Base-by-base conservation (phyloP, 2,113 vertebrate species). In the Passerina amoena region DNA sequence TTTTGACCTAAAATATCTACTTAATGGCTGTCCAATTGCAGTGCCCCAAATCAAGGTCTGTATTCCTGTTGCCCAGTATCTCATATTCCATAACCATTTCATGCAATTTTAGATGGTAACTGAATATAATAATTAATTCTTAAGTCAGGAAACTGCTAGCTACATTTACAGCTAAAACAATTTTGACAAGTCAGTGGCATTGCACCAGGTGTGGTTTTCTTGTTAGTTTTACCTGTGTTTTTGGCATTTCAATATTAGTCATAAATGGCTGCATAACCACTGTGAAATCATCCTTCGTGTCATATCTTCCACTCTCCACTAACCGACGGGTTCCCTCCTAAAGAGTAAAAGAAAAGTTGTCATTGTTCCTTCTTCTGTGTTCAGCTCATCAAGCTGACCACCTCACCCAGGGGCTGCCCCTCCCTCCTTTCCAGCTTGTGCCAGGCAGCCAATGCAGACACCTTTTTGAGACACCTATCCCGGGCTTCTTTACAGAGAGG, bases 201-300 rank as follows among this genome's bases (percentile, higher is more conserved):
- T 35, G 12, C 30, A 80, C 4, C 14, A 88, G 16, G 21, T 21
- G 28, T 23, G 33, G 6, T 12, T 12, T 30, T 44, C 63, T 86
- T 33, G 11, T 30, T 47, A 56, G 18, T 3, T 81, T 97, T 98
- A 98, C 98, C 97, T 81, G 11, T 78, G 97, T 98, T 88, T 61
- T 88, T 22, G 98, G 98, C 25, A 98, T 73, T 9, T 22, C 14
- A 37, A 97, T 23, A 4, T 94, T 70, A 27, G 69, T 94, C 11
- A 98, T 7, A 84, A 98, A 97, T 0, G 98, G 98, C 83, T 98
- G 98, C 35, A 98, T 2, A 17, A 98, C 97, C 85, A 98, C 98
- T 2, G 98, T 98, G 63, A 98, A 98, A 65, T 98, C 97, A 27
- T 98, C 97, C 22, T 12, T 97, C 0, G 96, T 97, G 79, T 98